Base-by-base conservation (phyloP, 2,888 invertebrate species). In the Agrotis exclamationis region DNA sequence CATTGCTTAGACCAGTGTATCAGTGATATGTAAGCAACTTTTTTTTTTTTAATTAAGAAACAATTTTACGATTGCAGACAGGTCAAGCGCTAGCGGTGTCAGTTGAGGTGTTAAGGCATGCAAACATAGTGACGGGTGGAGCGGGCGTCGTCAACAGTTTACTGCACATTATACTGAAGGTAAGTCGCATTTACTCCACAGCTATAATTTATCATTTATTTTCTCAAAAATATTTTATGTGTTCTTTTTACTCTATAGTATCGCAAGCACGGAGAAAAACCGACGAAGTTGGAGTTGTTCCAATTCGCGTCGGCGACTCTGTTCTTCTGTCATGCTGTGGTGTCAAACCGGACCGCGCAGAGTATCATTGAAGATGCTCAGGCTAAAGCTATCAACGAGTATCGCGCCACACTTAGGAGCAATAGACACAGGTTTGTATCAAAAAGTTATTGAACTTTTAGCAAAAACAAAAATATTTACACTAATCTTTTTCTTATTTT, bases 341-440 rank as follows among this genome's bases (percentile, higher is more conserved):
- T 96, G 76, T 94, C 95, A 0, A 95, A 95, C 76, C 90, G 92
- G 39, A 96, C 96, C 0, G 96, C 96, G 0, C 93, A 95, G 84
- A 93, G 89, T 60, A 96, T 96, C 48, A 93, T 96, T 1, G 96
- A 97, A 67, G 97, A 97, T 66, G 94, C 96, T 0, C 97, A 97
- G 82, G 93, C 96, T 1, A 94, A 91, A 58, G 89, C 95, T 24
- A 93, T 97, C 84, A 94, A 96, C 70, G 95, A 96, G 28, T 96
- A 96, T 80, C 92, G 96, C 2, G 86, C 93, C 9, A 95, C 95
- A 2, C 91, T 97, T 1, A 89, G 96, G 48, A 97, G 97, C 76
- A 97, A 97, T 81, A 91, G 96, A 51, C 97, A 97, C 83, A 93
- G 96, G 96, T 96, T 71, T 82, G 80, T 76, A 6, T 18, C 11